Conservation (phyloP, 2,888 invertebrate species). For the Drosophila anomalata region DNA sequence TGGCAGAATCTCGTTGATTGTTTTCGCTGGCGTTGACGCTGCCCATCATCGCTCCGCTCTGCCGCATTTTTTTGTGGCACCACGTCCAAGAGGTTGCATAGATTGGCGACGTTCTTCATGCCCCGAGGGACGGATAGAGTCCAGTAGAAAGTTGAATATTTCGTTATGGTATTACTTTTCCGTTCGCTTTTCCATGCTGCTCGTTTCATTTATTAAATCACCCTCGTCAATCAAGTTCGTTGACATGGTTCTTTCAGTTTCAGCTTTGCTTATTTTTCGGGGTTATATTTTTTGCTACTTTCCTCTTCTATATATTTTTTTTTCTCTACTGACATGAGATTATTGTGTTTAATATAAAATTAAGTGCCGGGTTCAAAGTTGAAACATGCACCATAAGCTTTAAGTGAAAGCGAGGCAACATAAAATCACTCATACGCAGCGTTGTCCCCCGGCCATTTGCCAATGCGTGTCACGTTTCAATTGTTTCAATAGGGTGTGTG, state of each 20-base stretch:
- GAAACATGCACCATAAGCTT: constrained; percentile 63
- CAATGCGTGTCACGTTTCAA: constrained; percentile 70
- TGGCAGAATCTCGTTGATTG: constrained; percentile 37
- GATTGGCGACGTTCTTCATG: constrained; percentile 28
- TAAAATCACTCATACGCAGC: constrained; percentile 61
- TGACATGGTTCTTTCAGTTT: constrained; percentile 63
- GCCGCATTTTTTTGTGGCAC: constrained; percentile 12
- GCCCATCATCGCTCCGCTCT: constrained; percentile 28
- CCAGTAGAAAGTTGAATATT: constrained; percentile 25
- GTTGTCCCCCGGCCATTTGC: constrained; percentile 37
- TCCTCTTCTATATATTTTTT: background rate
- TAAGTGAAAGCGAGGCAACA: constrained; percentile 44
- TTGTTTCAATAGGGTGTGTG: constrained; percentile 60
- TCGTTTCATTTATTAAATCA: constrained; percentile 70
- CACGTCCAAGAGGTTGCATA: constrained; percentile 40
- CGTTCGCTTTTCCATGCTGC: constrained; percentile 27
- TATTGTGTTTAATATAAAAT: constrained; percentile 73
- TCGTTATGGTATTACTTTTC: constrained; percentile 44
- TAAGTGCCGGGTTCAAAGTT: constrained; percentile 71
- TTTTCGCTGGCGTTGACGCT: constrained; percentile 36
- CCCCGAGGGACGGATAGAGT: constrained; percentile 12
- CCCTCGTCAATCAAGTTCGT: constrained; percentile 79
- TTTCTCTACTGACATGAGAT: constrained; percentile 47
- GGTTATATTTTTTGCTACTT: constrained; percentile 4
- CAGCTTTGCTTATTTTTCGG: constrained; percentile 25